These are phyloP conservation scores for Mandrillus leucophaeus DNA, from an alignment of 2,113 vertebrate species.

Conservation along the genomic window DNA sequence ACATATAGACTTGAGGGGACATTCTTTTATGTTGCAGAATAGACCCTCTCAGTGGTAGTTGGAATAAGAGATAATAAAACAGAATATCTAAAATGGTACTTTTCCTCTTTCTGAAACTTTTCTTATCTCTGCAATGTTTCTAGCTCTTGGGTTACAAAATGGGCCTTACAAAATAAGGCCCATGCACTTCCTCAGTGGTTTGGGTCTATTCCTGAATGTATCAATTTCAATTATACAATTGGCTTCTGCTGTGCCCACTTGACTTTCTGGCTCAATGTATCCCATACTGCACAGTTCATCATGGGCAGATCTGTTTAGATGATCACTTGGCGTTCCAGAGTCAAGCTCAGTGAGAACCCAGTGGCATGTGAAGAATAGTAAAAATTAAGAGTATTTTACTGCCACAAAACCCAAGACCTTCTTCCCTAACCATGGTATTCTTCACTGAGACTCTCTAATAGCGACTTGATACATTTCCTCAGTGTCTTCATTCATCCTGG, in stretches of 20 bases:
- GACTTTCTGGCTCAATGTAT: neutral
- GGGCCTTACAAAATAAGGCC: too few species aligned
- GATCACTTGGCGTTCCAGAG: neutral
- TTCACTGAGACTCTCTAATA: neutral
- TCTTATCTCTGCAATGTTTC: neutral
- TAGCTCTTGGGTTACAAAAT: neutral
- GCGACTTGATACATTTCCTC: neutral
- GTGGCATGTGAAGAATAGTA: neutral
- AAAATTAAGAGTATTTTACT: neutral
- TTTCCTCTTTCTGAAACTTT: too few species aligned
- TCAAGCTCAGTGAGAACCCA: neutral
- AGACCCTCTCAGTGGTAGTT: neutral
- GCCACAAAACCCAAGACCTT: neutral
- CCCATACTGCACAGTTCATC: neutral
- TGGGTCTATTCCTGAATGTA: neutral
- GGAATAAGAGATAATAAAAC: neutral
- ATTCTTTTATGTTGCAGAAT: neutral
- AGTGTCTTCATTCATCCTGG: neutral
- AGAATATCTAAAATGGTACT: neutral
- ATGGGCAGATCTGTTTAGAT: neutral
- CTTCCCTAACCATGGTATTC: accelerated
- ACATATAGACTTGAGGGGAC: neutral
- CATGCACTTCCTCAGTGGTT: too few species aligned
- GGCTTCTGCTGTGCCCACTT: neutral
- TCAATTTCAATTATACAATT: neutral